Conservation (phyloP, 2,113 vertebrate genomes). For the Lophochroa leadbeateri region DNA sequence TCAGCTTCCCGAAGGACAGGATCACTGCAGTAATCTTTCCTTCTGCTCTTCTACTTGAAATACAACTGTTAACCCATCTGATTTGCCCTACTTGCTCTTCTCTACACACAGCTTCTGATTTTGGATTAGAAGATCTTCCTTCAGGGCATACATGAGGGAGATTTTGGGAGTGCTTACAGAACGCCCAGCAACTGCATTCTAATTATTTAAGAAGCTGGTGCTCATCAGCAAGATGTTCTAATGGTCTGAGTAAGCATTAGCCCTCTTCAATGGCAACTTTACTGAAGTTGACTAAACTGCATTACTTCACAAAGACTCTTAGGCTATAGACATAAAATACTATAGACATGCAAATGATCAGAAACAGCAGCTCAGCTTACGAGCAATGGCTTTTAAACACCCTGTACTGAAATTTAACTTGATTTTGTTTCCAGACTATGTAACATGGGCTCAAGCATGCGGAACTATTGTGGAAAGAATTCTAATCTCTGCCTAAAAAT, state of each 20-base stretch:
- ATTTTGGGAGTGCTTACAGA: neutral
- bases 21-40: neutral
- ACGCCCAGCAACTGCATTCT: neutral
- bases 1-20: neutral
- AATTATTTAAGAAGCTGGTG: neutral
- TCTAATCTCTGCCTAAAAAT: neutral
- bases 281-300: neutral
- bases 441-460: neutral
- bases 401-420: neutral
- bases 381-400: neutral
- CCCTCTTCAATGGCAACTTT: neutral
- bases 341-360: neutral
- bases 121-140: neutral
- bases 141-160: neutral
- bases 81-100: neutral
- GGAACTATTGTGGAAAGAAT: neutral
- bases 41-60: neutral
- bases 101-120: neutral
- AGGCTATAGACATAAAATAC: neutral
- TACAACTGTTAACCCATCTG: neutral
- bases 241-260: neutral
- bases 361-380: neutral
- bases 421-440: neutral
- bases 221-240: neutral
- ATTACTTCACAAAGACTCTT: neutral